These are phyloP conservation scores for Gouania willdenowi DNA, from an alignment of 2,797 vertebrate species.

Conservation along the genomic window DNA sequence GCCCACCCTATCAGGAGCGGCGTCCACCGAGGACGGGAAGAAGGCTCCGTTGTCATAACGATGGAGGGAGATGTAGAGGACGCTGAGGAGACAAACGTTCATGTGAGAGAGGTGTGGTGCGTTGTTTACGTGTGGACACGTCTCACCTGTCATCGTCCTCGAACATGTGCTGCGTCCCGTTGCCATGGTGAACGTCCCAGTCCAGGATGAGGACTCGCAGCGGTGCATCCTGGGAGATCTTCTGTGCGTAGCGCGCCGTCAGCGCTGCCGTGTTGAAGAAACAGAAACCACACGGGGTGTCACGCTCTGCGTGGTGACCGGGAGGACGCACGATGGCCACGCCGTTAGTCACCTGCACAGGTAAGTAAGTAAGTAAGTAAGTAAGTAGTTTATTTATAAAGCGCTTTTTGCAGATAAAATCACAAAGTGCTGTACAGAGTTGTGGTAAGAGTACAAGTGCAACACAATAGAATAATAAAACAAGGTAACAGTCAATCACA, in stretches of 20 bases:
- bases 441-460: too few species aligned
- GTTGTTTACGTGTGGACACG: too few species aligned
- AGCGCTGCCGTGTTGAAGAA: constrained; percentile 87
- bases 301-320: constrained; percentile 84
- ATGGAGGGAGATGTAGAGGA: constrained; percentile 88
- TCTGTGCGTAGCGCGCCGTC: constrained; percentile 81
- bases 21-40: constrained; percentile 84
- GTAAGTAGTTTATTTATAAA: too few species aligned
- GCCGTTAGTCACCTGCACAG: constrained; percentile 81
- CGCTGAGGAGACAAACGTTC: constrained; percentile 53
- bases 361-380: too few species aligned
- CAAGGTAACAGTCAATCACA: not conserved
- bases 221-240: constrained; percentile 45
- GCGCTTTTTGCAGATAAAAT: too few species aligned
- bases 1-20: constrained; percentile 71
- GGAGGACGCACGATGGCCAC: constrained; percentile 86
- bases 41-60: constrained; percentile 85
- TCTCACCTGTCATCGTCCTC: constrained; percentile 84
- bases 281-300: constrained; percentile 85
- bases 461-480: too few species aligned
- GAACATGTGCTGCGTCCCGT: constrained; percentile 90
- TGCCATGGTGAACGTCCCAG: constrained; percentile 92
- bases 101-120: not conserved
- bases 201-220: constrained; percentile 85
- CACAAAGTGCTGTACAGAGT: too few species aligned